Evolutionary conservation across 2,797 vertebrate species (phyloP).

Genomic region (Florisuga fusca): DNA sequence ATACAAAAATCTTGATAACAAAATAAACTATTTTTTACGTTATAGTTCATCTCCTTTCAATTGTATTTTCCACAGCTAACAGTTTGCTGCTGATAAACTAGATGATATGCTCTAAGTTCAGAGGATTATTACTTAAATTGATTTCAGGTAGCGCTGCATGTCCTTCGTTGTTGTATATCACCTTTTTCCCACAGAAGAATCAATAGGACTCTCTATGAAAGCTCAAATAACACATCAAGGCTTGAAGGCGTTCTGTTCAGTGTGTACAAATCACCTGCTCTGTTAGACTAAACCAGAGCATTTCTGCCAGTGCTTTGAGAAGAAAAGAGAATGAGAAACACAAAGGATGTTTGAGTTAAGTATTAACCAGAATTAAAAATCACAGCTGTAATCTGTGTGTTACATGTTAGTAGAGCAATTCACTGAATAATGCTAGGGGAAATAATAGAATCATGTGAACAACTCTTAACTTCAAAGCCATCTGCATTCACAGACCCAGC

Average conservation of each 20-base stretch:
- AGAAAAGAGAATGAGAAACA: neutral
- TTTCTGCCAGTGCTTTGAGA: neutral
- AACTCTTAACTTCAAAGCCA: neutral
- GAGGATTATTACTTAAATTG: neutral
- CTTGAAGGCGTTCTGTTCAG: neutral
- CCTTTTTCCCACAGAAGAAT: neutral
- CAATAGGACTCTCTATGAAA: constrained; percentile 2
- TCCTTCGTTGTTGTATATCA: neutral
- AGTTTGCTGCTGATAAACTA: neutral
- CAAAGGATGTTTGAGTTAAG: neutral
- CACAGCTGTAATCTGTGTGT: neutral
- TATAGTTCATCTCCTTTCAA: neutral
- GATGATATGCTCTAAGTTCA: neutral
- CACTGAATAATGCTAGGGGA: neutral
- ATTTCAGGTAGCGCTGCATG: neutral
- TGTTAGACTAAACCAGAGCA: neutral
- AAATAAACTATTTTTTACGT: neutral
- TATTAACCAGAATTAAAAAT: neutral
- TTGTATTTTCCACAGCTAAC: neutral
- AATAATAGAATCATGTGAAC: neutral
- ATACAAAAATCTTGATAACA: neutral
- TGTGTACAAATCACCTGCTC: neutral
- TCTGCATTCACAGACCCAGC: neutral
- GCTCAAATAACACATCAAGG: neutral
- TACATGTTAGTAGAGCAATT: neutral